Conservation (phyloP, 2,888 invertebrate genomes). For the Macrosoma leucophasiata region DNA sequence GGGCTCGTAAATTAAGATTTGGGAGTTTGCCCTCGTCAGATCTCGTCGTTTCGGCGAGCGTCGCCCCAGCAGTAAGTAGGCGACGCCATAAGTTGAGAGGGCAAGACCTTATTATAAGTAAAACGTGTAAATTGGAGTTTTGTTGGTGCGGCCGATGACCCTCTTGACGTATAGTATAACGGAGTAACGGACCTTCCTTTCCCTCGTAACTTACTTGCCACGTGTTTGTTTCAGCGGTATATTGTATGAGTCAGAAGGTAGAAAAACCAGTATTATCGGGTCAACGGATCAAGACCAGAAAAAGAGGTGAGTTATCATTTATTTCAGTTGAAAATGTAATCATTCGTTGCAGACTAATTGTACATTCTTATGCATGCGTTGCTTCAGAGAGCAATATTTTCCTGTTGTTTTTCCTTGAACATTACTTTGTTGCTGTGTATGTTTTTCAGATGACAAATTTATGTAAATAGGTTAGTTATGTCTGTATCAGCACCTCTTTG, state of each 20-base stretch:
- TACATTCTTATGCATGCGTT: too few relatives aligned
- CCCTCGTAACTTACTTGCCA: slow-evolving; percentile 55
- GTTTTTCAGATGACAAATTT: too few relatives aligned
- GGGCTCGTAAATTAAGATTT: slow-evolving; percentile 26
- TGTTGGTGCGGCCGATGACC: slow-evolving; percentile 62
- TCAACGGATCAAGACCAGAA: slow-evolving; percentile 99
- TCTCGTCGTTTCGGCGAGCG: slow-evolving; percentile 18
- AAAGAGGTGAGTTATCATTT: slow-evolving; percentile 87
- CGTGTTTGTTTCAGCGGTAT: slow-evolving; percentile 83
- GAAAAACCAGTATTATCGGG: slow-evolving; percentile 99
- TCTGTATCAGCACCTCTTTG: too few relatives aligned
- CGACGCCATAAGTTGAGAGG: slow-evolving; percentile 27
- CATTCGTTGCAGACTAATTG: too few relatives aligned
- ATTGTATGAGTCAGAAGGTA: slow-evolving; percentile 99
- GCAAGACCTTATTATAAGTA: slow-evolving; percentile 29
- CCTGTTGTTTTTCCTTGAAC: too few relatives aligned
- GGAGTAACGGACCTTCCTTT: slow-evolving; percentile 37
- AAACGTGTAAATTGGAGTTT: slow-evolving; percentile 17
- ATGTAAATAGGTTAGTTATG: too few relatives aligned
- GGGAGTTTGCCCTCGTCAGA: slow-evolving; percentile 15
- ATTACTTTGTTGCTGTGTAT: too few relatives aligned
- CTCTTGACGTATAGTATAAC: slow-evolving; percentile 33
- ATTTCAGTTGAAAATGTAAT: too few relatives aligned
- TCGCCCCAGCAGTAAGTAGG: slow-evolving; percentile 26
- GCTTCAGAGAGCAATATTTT: too few relatives aligned